Percentiles rank a stretch among this genome's conserved stretches.
Evolutionary conservation across 1,140 invertebrate genomes (phyloP).

Genomic region (Heliconius congener): DNA sequence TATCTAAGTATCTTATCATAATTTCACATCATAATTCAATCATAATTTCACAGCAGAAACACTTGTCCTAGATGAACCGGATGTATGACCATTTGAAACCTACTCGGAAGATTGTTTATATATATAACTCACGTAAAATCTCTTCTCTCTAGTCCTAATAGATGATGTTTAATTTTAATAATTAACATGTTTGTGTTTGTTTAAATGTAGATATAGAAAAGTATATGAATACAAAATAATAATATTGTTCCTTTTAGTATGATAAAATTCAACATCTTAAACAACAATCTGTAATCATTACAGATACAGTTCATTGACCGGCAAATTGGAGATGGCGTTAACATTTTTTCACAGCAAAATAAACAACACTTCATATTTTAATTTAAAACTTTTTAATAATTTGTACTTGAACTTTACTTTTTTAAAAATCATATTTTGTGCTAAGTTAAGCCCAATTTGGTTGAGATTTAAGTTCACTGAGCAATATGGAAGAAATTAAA

Average conservation of each 20-base stretch:
- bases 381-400: not conserved
- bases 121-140: too few species aligned
- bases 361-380: not conserved
- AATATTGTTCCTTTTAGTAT: not conserved
- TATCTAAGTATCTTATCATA: not conserved
- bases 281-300: constrained; percentile 9
- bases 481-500: not conserved
- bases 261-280: not conserved
- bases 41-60: not conserved
- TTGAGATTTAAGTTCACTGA: not conserved
- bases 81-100: too few species aligned
- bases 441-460: not conserved
- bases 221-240: not conserved
- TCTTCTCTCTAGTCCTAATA: too few species aligned
- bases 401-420: not conserved
- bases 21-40: not conserved
- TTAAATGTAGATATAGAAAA: not conserved
- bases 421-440: not conserved
- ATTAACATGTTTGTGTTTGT: too few species aligned
- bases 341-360: not conserved
- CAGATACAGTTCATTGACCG: constrained; percentile 3
- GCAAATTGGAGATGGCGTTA: not conserved
- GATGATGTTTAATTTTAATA: too few species aligned
- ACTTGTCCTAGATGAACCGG: not conserved
- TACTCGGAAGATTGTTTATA: too few species aligned